Percentiles rank a stretch among this genome's conserved stretches.
Evolutionary conservation across 2,888 invertebrate genomes (phyloP).

Genomic region (Conistra vaccinii): DNA sequence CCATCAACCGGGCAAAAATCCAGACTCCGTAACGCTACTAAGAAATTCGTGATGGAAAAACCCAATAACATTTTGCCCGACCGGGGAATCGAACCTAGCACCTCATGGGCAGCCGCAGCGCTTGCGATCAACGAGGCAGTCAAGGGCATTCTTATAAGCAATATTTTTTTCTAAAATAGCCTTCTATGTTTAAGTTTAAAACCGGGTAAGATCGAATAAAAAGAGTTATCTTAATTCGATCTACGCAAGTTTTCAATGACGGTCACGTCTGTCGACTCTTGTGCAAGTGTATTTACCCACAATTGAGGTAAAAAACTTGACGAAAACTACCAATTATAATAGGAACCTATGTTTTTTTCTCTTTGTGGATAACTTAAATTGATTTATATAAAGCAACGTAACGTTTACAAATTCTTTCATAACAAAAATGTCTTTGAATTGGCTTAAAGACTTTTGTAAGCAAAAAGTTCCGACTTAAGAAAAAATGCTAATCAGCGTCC

Average conservation of each 20-base stretch:
- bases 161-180: neutral
- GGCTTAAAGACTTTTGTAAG: constrained; percentile 5
- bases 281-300: constrained; percentile 8
- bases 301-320: constrained; percentile 4
- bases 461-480: constrained; percentile 18
- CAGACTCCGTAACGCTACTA: neutral
- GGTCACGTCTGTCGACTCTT: constrained; percentile 22
- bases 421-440: constrained; percentile 33
- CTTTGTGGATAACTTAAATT: constrained; percentile 6
- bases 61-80: neutral
- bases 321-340: too few relatives aligned
- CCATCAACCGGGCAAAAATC: neutral
- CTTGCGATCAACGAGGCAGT: neutral
- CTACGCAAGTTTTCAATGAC: constrained; percentile 13
- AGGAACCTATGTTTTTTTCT: neutral
- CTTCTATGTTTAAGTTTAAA: neutral
- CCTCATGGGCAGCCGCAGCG: neutral
- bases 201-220: neutral
- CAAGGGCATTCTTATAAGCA: neutral
- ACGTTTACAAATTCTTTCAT: constrained; percentile 32
- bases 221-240: constrained; percentile 23
- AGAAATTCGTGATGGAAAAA: neutral
- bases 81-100: neutral
- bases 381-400: constrained; percentile 22
- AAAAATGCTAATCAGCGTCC: constrained; percentile 38